phyloP scores from a whole-genome alignment of 92 coral and sea anemone species.

The Ricordea florida region DNA sequence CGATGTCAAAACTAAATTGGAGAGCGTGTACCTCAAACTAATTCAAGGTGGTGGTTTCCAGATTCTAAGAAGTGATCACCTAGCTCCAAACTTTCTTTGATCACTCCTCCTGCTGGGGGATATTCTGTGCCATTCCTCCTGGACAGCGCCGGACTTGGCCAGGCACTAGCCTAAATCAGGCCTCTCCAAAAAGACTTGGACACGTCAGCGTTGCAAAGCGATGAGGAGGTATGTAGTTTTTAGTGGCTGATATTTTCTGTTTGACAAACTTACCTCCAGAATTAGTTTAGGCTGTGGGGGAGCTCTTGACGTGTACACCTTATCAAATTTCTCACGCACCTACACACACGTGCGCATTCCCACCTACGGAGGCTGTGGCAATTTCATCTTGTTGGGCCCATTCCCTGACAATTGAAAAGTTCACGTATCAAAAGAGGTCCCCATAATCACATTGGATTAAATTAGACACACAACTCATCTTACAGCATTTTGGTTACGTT shows the following conservation, averaged over 20 bases:
- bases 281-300: too few species aligned
- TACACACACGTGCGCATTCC: not conserved
- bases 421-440: not conserved
- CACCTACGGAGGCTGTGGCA: not conserved
- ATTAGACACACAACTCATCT: not conserved
- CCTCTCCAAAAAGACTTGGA: slow-evolving; percentile 48
- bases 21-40: slow-evolving; percentile 23
- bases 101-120: slow-evolving; percentile 26
- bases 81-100: slow-evolving; percentile 1
- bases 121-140: slow-evolving; percentile 44
- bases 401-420: not conserved
- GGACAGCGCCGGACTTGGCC: slow-evolving; percentile 38
- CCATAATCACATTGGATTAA: not conserved
- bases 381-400: not conserved
- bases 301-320: not conserved
- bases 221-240: not conserved
- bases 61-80: slow-evolving; percentile 8
- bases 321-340: not conserved
- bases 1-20: slow-evolving; percentile 14
- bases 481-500: slow-evolving; percentile 9
- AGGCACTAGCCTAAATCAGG: slow-evolving; percentile 45
- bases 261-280: too few species aligned
- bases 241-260: too few species aligned
- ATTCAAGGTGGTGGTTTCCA: slow-evolving; percentile 36
- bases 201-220: slow-evolving; percentile 2